Evolutionary conservation across 2,113 vertebrate genomes (phyloP), one percentile per base, ranked within the genome.

Genomic region (Miniopterus natalensis): DNA sequence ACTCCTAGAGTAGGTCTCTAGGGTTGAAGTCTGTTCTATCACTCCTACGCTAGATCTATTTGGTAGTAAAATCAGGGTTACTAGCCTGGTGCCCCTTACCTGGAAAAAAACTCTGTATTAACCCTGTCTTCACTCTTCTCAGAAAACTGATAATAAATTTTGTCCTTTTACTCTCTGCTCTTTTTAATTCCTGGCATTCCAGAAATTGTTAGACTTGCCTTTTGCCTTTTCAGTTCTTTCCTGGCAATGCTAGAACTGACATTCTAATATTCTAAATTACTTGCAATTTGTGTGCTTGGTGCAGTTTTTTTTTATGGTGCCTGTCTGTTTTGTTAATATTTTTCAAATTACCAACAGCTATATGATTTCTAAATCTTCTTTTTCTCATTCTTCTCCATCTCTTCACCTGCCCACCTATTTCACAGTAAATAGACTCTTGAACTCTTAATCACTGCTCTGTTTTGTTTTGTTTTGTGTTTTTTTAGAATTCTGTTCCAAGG

Each of bases 61-160:
- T 98, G 90, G 92, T 96, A 97, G 95, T 97, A 97, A 98, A 97
- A 97, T 97, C 94, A 97, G 95, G 94, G 94, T 97, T 97, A 96
- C 85, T 92, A 92, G 92, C 88, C 53, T 61, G 51, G n/a, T 95
- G 94, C 85, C 84, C 96, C 74, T 88, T 83, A 91, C 81, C 63
- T 94, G 49, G 47, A 5, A 29, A 63, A 88, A 84, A 94, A 45
- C 42, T 92, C 45, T 79, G 15, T 73, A 89, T 95, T 97, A 96
- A 97, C 88, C 94, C 92, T 95, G 77, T 94, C 94, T 95, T 96
- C 51, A 63, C 70, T 95, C 70, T 94, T 88, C n/a, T 91, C 49
- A 73, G 73, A 96, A 95, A 91, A 89, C 78, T 74, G 85, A 42
- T 91, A 90, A 90, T 95, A 96, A 86, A 75, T 95, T 88, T 74